A percentile compares a stretch with the other conserved stretches of the same genome.
These are phyloP conservation scores for Ibycter americanus DNA, from an alignment of 2,797 vertebrate genomes.

Conservation along the genomic window DNA sequence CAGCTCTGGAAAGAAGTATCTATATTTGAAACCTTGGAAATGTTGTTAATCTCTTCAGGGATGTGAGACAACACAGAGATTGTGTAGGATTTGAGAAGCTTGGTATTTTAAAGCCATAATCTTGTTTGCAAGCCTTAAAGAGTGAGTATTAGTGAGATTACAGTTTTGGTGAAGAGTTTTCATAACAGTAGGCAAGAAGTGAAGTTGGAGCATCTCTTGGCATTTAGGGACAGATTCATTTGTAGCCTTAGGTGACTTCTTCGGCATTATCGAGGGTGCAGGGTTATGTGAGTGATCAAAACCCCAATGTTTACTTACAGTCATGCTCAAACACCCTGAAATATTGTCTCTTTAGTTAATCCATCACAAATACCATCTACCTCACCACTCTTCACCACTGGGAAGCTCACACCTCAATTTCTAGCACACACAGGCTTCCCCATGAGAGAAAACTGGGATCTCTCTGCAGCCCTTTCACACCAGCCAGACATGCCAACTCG, in stretches of 20 bases:
- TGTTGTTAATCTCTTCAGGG: conserved; percentile 26
- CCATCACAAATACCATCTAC: not conserved
- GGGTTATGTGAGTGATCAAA: not conserved
- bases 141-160: not conserved
- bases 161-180: conserved; percentile 13
- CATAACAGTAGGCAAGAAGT: not conserved
- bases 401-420: not conserved
- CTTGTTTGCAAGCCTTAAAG: not conserved
- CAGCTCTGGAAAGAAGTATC: conserved; percentile 29
- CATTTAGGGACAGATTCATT: not conserved
- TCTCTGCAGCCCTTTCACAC: not conserved
- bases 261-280: not conserved
- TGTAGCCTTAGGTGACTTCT: not conserved
- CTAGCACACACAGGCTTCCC: not conserved
- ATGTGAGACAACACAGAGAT: conserved; percentile 1
- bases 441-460: not conserved
- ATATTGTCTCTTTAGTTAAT: not conserved
- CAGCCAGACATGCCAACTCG: fast-evolving
- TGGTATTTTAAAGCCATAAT: not conserved
- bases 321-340: not conserved
- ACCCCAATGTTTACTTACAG: not conserved
- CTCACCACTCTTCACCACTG: not conserved
- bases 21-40: conserved; percentile 27
- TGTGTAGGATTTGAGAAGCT: conserved; percentile 5
- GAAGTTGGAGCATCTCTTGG: not conserved